Evolutionary conservation across 2,888 invertebrate genomes (phyloP), one percentile per base, ranked within the genome.

Genomic region (Hecatera dysodea): DNA sequence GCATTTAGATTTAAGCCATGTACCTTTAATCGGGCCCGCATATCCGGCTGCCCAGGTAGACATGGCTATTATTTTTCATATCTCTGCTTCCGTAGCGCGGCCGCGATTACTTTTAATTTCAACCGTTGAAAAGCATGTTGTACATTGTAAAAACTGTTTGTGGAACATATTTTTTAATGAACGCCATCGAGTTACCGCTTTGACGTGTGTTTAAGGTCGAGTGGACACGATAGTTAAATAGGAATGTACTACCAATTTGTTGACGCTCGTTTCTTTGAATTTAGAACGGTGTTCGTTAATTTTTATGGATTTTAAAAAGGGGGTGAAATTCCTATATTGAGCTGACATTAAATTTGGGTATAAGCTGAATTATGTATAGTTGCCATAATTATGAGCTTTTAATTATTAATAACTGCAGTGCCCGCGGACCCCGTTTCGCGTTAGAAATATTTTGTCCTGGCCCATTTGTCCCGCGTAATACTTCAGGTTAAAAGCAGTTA

Each of bases 71-170:
- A 92, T 93, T 93, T 91, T 92, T 92, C 93, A 94, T 94, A 93
- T 93, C 91, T 91, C 89, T 86, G 90, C 87, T 91, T 91, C 90
- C 92, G 90, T 89, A 87, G 88, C 88, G 86, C 87, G 85, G 85
- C 86, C 84, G 86, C 90, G 90, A 94, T 95, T 93, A 94, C 88
- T 94, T 94, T 94, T 94, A 94, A 93, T 94, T 91, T 89, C 89
- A 88, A 90, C 90, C 89, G 89, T 91, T 90, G 88, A 90, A 90
- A 92, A 89, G 86, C 91, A 88, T 91, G 92, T 91, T 89, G 87
- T 89, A 90, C 90, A 91, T 89, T 88, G 87, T 87, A 90, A 90
- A 90, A 93, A 92, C 88, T 89, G 89, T 88, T 91, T 85, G 90
- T 90, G 88, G 83, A 86, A 87, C 82, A 87, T 82, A 89, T 91